phyloP scores from a whole-genome alignment of 2,113 vertebrate species.

The Phalacrocorax brasilianus region DNA sequence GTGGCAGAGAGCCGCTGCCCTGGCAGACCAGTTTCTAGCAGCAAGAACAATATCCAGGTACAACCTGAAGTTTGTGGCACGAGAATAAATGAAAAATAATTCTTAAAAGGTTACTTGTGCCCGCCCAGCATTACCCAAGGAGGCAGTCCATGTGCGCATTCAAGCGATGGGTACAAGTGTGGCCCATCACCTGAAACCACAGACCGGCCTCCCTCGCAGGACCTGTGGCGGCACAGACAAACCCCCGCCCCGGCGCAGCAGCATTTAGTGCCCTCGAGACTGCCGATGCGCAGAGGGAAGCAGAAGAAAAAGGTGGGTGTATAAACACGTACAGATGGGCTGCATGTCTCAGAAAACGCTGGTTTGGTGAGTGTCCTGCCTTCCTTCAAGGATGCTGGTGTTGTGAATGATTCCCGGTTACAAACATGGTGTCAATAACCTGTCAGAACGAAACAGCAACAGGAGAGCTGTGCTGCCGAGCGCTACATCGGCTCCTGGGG shows the following conservation, averaged over 20 bases:
- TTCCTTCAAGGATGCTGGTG: fast-evolving
- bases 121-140: background rate
- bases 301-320: background rate
- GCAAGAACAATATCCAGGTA: background rate
- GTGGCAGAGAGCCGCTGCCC: background rate
- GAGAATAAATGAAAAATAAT: background rate
- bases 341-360: fast-evolving
- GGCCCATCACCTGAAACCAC: background rate
- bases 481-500: fast-evolving
- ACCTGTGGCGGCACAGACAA: background rate
- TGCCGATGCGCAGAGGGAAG: fast-evolving
- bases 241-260: background rate
- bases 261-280: background rate
- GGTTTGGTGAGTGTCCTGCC: background rate
- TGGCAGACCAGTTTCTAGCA: background rate
- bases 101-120: background rate
- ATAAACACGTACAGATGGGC: background rate
- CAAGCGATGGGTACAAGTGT: fast-evolving
- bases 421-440: fast-evolving
- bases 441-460: background rate
- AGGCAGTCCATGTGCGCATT: fast-evolving
- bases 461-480: background rate
- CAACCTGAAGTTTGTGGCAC: background rate
- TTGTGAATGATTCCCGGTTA: background rate
- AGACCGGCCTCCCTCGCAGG: background rate